Conservation (phyloP, 2,888 invertebrate species). For the Spilarctia lutea region DNA sequence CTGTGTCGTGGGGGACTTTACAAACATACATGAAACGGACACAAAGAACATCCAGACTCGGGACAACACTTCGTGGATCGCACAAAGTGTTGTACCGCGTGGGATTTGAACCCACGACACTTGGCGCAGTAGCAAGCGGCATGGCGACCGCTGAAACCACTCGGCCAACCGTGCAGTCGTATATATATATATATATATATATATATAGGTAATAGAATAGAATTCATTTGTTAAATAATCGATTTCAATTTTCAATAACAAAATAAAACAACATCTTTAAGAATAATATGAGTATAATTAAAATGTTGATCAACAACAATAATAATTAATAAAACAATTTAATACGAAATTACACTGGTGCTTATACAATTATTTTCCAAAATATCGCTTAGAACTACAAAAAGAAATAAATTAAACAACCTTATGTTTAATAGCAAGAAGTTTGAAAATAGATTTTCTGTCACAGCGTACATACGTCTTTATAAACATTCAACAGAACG, state of each 20-base stretch:
- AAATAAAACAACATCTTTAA: neutral
- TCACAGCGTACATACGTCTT: neutral
- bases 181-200: too few species aligned
- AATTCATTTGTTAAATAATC: neutral
- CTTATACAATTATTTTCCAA: neutral
- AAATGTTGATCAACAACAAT: neutral
- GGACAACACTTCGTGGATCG: too few species aligned
- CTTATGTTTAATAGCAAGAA: neutral
- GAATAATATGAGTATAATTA: slow-evolving; percentile 1
- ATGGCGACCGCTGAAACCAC: too few species aligned
- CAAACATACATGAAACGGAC: too few species aligned
- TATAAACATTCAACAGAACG: neutral
- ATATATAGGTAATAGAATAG: too few species aligned
- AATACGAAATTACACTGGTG: slow-evolving; percentile 1
- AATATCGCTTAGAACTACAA: neutral
- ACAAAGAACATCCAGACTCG: too few species aligned
- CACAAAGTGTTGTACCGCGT: too few species aligned
- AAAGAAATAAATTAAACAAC: neutral
- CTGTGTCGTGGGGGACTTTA: too few species aligned
- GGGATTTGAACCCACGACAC: too few species aligned
- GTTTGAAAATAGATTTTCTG: neutral
- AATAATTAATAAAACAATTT: neutral
- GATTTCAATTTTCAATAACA: neutral
- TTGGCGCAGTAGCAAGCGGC: too few species aligned
- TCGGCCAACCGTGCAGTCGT: too few species aligned